Percentiles rank a stretch among this genome's conserved stretches.
These are phyloP conservation scores for Leptodactylus fallax DNA, from an alignment of 2,797 vertebrate genomes.

Conservation along the genomic window DNA sequence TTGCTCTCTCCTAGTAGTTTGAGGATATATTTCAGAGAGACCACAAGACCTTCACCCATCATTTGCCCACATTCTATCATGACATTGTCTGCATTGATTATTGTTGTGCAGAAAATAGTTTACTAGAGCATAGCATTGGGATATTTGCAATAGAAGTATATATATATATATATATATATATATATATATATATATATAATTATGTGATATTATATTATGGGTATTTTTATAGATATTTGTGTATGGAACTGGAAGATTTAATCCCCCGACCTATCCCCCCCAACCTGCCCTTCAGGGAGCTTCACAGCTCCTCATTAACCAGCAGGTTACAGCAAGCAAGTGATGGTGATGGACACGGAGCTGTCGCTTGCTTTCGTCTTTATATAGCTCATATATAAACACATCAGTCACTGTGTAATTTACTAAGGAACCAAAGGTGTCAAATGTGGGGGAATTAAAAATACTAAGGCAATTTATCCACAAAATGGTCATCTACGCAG, in stretches of 20 bases:
- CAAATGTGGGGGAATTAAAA: not conserved
- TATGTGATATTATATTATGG: not conserved
- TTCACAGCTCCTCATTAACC: not conserved
- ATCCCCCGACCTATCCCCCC: not conserved
- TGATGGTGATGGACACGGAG: not conserved
- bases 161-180: no score
- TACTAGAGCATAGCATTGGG: not conserved
- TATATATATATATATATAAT: no score
- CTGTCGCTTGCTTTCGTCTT: not conserved
- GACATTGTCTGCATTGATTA: not conserved
- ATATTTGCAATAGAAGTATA: not conserved
- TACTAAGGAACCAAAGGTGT: not conserved
- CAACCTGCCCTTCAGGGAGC: not conserved
- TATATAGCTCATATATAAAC: not conserved
- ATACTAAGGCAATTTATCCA: not conserved
- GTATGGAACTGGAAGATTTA: not conserved
- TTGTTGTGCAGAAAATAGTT: not conserved
- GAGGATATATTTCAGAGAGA: not conserved
- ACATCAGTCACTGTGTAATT: not conserved
- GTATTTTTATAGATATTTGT: not conserved
- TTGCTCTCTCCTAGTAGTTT: not conserved
- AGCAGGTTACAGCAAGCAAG: not conserved
- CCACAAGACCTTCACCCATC: not conserved
- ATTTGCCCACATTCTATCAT: not conserved
- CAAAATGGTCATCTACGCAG: not conserved